Conservation (phyloP, 2,888 invertebrate genomes). For the Drosophila quinaria region DNA sequence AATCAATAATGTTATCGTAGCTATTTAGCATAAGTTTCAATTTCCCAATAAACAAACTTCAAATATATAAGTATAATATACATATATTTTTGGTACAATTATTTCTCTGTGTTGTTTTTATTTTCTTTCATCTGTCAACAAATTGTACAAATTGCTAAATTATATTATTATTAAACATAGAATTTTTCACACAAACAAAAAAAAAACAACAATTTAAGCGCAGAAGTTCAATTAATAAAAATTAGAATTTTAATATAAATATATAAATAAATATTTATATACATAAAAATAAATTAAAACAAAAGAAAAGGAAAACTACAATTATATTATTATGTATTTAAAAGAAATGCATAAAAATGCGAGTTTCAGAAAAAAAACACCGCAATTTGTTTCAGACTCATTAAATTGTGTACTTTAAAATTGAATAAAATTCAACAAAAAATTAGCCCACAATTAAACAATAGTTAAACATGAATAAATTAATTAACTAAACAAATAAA, state of each 20-base stretch:
- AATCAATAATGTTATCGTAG: conserved; percentile 38
- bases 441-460: conserved; percentile 24
- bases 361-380: conserved; percentile 53
- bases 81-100: conserved; percentile 49
- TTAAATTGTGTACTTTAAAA: conserved; percentile 77
- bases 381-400: conserved; percentile 61
- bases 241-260: conserved; percentile 77
- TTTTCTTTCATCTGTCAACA: conserved; percentile 35
- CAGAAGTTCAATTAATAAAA: conserved; percentile 83
- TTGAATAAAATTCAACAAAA: conserved; percentile 75
- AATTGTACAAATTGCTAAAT: conserved; percentile 42
- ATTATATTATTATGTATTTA: conserved; percentile 42
- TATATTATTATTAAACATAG: conserved; percentile 6
- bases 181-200: conserved; percentile 26
- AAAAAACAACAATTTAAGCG: conserved; percentile 67
- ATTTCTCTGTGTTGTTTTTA: conserved; percentile 27
- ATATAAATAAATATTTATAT: conserved; percentile 58
- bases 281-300: conserved; percentile 58
- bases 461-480: conserved; percentile 13
- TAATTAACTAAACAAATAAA: conserved; percentile 20
- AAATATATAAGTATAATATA: conserved; percentile 32
- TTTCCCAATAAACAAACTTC: conserved; percentile 53
- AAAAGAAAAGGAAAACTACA: conserved; percentile 29
- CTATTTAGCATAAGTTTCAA: conserved; percentile 61
- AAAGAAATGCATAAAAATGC: conserved; percentile 40